Percentiles rank a stretch among this genome's conserved stretches.
These are phyloP conservation scores for Lichenostomus cassidix DNA, from an alignment of 2,113 vertebrate species.

Conservation along the genomic window DNA sequence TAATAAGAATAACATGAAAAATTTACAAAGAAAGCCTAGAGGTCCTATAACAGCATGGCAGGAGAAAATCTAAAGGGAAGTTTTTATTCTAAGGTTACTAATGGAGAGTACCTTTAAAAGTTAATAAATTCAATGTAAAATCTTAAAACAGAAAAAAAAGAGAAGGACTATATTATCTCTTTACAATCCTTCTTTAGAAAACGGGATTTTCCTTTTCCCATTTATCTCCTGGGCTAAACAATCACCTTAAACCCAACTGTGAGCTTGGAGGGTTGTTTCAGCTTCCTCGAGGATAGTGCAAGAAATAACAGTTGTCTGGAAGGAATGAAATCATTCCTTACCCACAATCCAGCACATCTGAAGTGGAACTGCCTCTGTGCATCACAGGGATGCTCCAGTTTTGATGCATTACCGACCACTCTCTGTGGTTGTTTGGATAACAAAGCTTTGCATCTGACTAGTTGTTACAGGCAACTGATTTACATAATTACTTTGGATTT, in stretches of 20 bases:
- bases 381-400: neutral
- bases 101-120: conserved; percentile 55
- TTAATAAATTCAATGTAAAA: conserved; percentile 56
- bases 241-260: conserved; percentile 38
- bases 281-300: conserved; percentile 38
- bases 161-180: conserved; percentile 2
- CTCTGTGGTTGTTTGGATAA: neutral
- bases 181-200: conserved; percentile 9
- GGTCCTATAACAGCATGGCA: neutral
- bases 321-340: conserved; percentile 6
- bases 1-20: conserved; percentile 25
- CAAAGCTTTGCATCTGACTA: conserved; percentile 37
- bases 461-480: conserved; percentile 43
- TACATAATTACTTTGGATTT: conserved; percentile 53
- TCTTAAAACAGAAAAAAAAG: conserved; percentile 51
- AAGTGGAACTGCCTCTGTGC: neutral
- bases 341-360: neutral
- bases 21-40: conserved; percentile 20
- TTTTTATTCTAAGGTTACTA: conserved; percentile 31
- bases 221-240: conserved; percentile 31
- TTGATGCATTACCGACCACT: neutral
- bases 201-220: neutral
- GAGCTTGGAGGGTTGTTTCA: conserved; percentile 50
- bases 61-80: conserved; percentile 55
- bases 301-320: neutral